Conservation (phyloP, 2,888 invertebrate species). For the Patella depressa region DNA sequence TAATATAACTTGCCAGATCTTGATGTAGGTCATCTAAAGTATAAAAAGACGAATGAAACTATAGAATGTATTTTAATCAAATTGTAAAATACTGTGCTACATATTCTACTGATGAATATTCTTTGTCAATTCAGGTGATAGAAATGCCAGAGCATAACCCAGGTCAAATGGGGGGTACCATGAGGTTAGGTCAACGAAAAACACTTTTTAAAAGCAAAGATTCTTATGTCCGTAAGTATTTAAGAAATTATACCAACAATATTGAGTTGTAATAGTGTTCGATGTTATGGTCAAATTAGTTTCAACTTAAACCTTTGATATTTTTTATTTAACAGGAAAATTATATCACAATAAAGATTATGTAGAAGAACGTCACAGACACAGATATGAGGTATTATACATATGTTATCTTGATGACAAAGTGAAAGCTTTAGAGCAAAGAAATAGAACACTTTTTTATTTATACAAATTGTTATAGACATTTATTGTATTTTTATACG, state of each 20-base stretch:
- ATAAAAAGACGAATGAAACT: too few species aligned
- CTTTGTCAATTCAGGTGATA: slow-evolving; percentile 76
- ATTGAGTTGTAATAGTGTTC: too few species aligned
- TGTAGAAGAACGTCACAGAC: slow-evolving; percentile 95
- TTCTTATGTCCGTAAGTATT: slow-evolving; percentile 71
- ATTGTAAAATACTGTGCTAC: not conserved
- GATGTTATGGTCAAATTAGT: too few species aligned
- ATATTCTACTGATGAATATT: slow-evolving; percentile 14
- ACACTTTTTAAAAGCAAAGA: slow-evolving; percentile 81
- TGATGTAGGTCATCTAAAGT: too few species aligned
- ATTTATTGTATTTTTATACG: not conserved
- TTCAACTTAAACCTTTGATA: too few species aligned
- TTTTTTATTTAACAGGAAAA: slow-evolving; percentile 54
- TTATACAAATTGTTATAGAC: not conserved
- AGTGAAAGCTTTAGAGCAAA: not conserved
- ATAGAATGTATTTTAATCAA: not conserved
- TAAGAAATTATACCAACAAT: not conserved
- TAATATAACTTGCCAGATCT: too few species aligned
- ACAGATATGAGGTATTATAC: slow-evolving; percentile 85
- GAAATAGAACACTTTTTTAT: not conserved
- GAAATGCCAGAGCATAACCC: slow-evolving; percentile 99
- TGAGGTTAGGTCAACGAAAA: slow-evolving; percentile 94
- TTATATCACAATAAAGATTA: slow-evolving; percentile 67
- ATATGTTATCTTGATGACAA: slow-evolving; percentile 77
- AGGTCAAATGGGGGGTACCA: slow-evolving; percentile 92